These are phyloP conservation scores for Hippocampus kuda DNA, from an alignment of 2,797 vertebrate species.

Conservation along the genomic window DNA sequence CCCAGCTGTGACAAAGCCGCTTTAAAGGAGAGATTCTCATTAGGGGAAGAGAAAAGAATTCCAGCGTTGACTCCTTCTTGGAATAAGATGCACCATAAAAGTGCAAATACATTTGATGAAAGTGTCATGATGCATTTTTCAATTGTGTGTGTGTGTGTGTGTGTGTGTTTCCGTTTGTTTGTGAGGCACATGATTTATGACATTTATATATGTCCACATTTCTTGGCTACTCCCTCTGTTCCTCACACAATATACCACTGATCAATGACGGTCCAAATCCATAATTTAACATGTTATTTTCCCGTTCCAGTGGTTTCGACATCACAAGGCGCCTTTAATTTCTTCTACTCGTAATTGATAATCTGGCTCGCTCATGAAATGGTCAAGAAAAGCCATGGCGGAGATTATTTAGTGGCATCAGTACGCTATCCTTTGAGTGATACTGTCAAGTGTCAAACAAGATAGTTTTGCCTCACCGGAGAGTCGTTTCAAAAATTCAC, in stretches of 20 bases:
- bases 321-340: conserved; percentile 52
- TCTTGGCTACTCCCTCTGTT: neutral
- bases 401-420: conserved; percentile 29
- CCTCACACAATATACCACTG: conserved; percentile 8
- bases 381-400: conserved; percentile 26
- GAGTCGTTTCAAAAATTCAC: neutral
- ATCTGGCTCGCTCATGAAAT: conserved; percentile 30
- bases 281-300: neutral
- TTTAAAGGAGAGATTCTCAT: conserved; percentile 40
- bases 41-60: conserved; percentile 23
- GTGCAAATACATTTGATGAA: conserved; percentile 11
- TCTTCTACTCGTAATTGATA: conserved; percentile 36
- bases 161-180: too few relatives aligned
- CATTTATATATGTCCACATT: neutral
- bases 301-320: conserved; percentile 41
- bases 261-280: conserved; percentile 39
- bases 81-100: conserved; percentile 12
- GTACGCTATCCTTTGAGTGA: neutral
- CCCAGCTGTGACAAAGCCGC: conserved; percentile 51
- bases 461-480: neutral
- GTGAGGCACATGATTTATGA: neutral
- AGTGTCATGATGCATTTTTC: neutral
- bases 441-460: neutral
- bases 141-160: too few relatives aligned
- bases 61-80: conserved; percentile 14